Percentiles rank a stretch among this genome's conserved stretches.
These are phyloP conservation scores for Chromis chromis DNA, from an alignment of 2,797 vertebrate genomes.

Conservation along the genomic window DNA sequence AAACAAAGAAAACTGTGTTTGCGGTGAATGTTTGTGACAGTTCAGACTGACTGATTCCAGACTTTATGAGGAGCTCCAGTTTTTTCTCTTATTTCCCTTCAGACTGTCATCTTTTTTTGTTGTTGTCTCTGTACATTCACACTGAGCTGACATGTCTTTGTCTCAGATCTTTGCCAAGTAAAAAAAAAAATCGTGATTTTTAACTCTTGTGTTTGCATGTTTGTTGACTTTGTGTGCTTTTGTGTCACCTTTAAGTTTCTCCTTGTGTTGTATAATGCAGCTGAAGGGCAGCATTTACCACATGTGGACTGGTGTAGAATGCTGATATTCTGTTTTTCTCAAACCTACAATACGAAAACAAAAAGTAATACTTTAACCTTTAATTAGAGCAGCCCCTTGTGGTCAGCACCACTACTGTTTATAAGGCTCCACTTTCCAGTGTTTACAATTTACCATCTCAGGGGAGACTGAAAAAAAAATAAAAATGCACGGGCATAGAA, in stretches of 20 bases:
- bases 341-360: background rate
- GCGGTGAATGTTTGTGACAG: background rate
- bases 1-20: slow-evolving; percentile 19
- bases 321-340: background rate
- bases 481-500: slow-evolving; percentile 14
- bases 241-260: slow-evolving; percentile 1
- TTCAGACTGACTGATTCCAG: slow-evolving; percentile 39
- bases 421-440: background rate
- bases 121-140: slow-evolving; percentile 35
- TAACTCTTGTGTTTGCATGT: slow-evolving; percentile 15
- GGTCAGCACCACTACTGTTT: background rate
- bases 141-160: slow-evolving; percentile 20
- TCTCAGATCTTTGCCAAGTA: slow-evolving; percentile 12
- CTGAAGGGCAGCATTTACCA: slow-evolving; percentile 1
- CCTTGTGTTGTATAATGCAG: slow-evolving; percentile 11
- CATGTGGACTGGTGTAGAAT: background rate
- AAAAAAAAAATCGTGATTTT: slow-evolving; percentile 1
- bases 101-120: slow-evolving; percentile 34
- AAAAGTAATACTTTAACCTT: slow-evolving; percentile 1
- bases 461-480: background rate
- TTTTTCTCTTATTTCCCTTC: slow-evolving; percentile 38
- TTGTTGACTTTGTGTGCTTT: slow-evolving; percentile 8
- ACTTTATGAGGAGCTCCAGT: slow-evolving; percentile 20
- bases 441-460: slow-evolving; percentile 13
- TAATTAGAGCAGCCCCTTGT: slow-evolving; percentile 7